These are phyloP conservation scores for Pica pica DNA, from an alignment of 2,113 vertebrate species.

Conservation along the genomic window DNA sequence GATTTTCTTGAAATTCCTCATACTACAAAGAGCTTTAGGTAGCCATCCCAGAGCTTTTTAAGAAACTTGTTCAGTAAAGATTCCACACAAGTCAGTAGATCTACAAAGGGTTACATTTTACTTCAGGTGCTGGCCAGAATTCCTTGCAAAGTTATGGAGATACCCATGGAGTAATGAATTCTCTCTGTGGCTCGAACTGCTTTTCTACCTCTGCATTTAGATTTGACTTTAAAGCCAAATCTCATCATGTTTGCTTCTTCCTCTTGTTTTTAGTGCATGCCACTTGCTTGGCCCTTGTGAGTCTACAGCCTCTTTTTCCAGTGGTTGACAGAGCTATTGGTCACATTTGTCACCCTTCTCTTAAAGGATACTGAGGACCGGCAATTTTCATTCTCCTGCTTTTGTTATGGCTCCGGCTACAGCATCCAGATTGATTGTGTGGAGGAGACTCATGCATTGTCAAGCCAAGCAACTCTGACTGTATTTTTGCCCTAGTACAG, in stretches of 20 bases:
- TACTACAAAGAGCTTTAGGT: background rate
- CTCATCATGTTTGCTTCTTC: background rate
- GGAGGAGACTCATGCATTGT: background rate
- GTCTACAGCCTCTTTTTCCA: background rate
- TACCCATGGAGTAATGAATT: background rate
- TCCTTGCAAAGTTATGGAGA: background rate
- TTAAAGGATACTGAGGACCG: background rate
- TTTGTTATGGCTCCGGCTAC: background rate
- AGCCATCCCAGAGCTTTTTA: background rate
- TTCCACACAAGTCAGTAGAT: background rate
- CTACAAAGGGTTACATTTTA: background rate
- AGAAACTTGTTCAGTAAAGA: background rate
- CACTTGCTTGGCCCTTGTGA: background rate
- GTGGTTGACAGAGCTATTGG: background rate
- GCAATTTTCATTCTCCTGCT: background rate
- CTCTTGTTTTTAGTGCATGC: background rate
- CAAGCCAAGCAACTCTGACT: background rate
- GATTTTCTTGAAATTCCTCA: constrained; percentile 11
- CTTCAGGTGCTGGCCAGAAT: background rate
- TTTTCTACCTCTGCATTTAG: background rate
- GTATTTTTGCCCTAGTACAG: background rate
- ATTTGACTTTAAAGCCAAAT: background rate
- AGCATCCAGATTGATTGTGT: background rate
- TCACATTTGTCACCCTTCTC: background rate
- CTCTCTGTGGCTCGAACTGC: background rate